phyloP scores from a whole-genome alignment of 2,888 invertebrate genomes.

The Carpatolechia fugitivella region DNA sequence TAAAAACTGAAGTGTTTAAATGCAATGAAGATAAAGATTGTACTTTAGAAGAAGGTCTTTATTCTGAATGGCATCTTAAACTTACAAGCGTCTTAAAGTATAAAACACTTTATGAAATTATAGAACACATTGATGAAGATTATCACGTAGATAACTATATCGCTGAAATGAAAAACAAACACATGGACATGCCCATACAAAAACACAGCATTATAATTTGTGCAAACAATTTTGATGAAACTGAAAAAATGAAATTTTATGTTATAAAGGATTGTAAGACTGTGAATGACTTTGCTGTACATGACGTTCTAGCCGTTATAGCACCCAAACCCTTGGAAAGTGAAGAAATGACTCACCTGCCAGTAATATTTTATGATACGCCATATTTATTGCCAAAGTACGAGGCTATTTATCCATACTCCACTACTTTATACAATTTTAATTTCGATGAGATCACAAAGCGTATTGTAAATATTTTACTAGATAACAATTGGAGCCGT shows the following conservation, averaged over 20 bases:
- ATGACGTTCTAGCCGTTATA: slow-evolving; percentile 1
- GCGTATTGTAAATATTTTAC: slow-evolving; percentile 28
- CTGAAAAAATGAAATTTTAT: background rate
- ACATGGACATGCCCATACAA: background rate
- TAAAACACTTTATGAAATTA: background rate
- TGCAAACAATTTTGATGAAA: background rate
- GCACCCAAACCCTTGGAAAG: slow-evolving; percentile 6
- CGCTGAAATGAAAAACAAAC: background rate
- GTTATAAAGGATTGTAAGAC: background rate
- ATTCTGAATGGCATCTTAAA: too few relatives aligned
- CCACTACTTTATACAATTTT: slow-evolving; percentile 6
- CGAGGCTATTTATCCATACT: slow-evolving; percentile 18
- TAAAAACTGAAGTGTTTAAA: background rate
- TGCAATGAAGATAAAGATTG: background rate
- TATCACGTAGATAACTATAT: background rate
- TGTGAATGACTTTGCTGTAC: slow-evolving; percentile 2
- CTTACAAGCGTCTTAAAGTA: background rate
- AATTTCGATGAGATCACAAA: slow-evolving; percentile 9
- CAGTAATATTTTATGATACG: slow-evolving; percentile 28
- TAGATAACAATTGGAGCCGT: slow-evolving; percentile 31
- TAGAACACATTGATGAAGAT: background rate
- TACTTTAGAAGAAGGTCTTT: too few relatives aligned
- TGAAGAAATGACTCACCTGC: background rate
- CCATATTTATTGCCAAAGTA: slow-evolving; percentile 16
- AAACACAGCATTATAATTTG: background rate